Conservation (phyloP, 2,113 vertebrate genomes). For the Ondatra zibethicus region DNA sequence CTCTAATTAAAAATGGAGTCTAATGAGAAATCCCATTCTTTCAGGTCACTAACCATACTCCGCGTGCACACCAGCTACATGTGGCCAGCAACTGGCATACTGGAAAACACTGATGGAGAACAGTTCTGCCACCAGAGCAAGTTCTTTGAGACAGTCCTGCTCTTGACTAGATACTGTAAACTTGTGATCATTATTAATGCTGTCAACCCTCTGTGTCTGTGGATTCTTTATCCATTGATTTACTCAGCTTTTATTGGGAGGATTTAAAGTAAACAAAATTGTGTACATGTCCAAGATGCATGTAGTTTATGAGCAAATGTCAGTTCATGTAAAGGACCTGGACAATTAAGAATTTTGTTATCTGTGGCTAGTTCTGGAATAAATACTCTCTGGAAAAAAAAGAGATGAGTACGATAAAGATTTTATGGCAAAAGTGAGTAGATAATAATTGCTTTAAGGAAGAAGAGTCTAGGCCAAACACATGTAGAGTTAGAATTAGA, state of each 20-base stretch:
- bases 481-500: background rate
- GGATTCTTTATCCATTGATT: background rate
- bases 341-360: background rate
- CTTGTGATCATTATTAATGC: background rate
- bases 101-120: background rate
- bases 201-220: background rate
- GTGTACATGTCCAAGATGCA: background rate
- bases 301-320: background rate
- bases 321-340: background rate
- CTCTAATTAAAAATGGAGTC: conserved; percentile 1
- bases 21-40: background rate
- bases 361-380: background rate
- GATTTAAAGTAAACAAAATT: background rate
- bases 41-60: background rate
- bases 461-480: background rate
- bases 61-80: background rate
- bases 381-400: background rate
- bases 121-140: background rate
- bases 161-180: background rate
- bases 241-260: background rate
- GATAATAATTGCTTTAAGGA: background rate
- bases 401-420: background rate
- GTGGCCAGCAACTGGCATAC: background rate
- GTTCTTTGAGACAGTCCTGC: background rate
- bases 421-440: background rate